Evolutionary conservation across 2,888 invertebrate genomes (phyloP), one percentile per base, ranked within the genome.

Genomic region (Notodonta ziczac): DNA sequence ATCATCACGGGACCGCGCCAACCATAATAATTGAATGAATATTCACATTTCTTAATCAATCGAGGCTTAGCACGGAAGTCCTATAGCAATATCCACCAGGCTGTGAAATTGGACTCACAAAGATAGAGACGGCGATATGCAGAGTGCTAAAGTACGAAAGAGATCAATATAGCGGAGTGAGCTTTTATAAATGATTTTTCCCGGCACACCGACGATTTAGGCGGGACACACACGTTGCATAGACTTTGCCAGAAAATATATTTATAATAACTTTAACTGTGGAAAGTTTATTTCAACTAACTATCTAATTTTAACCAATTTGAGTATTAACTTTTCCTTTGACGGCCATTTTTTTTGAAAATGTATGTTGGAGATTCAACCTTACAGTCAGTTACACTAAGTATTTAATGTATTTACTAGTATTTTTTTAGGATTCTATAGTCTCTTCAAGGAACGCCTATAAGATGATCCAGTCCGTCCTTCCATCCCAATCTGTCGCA

Each of bases 121-220:
- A 73, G 88, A 89, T 65, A 76, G 74, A 76, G 88, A 90, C 44
- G 59, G 77, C 60, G 53, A 65, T 75, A 88, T 72, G 14, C 14
- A 59, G 39, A 53, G 42, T 9, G 24, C 9, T 14, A 10, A 51
- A 2, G 85, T 69, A 69, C 9, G 76, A 91, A 74, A 69, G 82
- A 74, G 88, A 87, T 44, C 69, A 69, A 68, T 60, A 64, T 63
- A 76, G 68, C 61, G 78, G 69, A 80, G 82, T 83, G 78, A 80
- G 89, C 82, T 91, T 91, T 91, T 91, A 90, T 92, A 92, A 92
- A 92, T 92, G 90, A 92, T 92, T 92, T 91, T 91, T 91, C 90
- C 87, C 85, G 85, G 87, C 87, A 88, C 87, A 85, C 76, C 76
- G 77, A 77, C 72, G 83, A 78, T 83, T 89, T 83, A 90, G 89